phyloP scores from a whole-genome alignment of 2,797 vertebrate genomes.

The Pangasius macronema region DNA sequence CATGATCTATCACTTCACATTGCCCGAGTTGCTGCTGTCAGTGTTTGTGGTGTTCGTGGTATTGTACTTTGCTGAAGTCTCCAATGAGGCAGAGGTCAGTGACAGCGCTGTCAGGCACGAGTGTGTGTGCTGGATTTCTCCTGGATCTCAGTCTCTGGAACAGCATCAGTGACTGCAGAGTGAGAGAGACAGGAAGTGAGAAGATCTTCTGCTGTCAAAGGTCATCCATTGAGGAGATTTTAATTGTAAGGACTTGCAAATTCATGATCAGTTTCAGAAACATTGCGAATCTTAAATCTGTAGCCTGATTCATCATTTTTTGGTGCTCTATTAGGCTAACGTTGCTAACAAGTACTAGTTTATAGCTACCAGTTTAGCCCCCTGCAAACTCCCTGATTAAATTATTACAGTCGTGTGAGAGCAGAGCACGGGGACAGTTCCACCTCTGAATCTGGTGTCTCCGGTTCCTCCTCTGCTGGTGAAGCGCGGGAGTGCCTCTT shows the following conservation, averaged over 20 bases:
- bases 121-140: slow-evolving; percentile 10
- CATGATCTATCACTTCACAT: neutral
- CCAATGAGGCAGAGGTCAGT: slow-evolving; percentile 55
- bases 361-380: neutral
- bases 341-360: no score
- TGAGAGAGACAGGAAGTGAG: neutral
- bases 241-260: no score
- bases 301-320: no score
- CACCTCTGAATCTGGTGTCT: slow-evolving; percentile 13
- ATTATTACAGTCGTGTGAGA: neutral
- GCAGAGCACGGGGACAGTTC: neutral
- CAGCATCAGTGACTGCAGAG: slow-evolving; percentile 36
- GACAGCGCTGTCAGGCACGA: slow-evolving; percentile 37
- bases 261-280: no score
- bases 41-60: neutral
- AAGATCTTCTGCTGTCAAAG: no score
- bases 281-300: no score
- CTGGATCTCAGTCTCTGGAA: slow-evolving; percentile 42
- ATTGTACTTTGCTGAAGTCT: slow-evolving; percentile 64
- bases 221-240: no score
- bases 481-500: slow-evolving; percentile 22
- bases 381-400: neutral
- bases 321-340: no score
- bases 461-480: slow-evolving; percentile 38
- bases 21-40: neutral